Conservation (phyloP, 53 echinoderm and acorn worm species). For the Glandiceps talaboti region DNA sequence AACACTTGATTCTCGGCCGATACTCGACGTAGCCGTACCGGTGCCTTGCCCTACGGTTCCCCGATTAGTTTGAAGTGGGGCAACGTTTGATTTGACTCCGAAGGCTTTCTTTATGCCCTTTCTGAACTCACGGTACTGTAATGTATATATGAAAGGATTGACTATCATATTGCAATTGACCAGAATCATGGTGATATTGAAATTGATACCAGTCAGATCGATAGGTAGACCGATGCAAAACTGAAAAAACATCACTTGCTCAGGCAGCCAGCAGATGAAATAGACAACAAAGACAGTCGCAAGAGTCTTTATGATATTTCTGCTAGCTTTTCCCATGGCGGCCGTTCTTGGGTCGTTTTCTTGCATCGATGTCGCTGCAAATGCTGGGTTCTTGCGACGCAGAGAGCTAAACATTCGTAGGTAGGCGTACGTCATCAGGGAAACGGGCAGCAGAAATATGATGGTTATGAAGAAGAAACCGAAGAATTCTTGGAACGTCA, state of each 20-base stretch:
- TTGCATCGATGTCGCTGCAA: neutral
- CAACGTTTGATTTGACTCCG: neutral
- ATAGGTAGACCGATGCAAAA: conserved; percentile 64
- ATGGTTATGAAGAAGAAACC: neutral
- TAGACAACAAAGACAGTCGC: conserved; percentile 52
- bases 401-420: neutral
- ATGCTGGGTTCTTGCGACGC: neutral
- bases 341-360: neutral
- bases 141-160: conserved; percentile 81
- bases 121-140: conserved; percentile 87
- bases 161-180: conserved; percentile 69
- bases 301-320: conserved; percentile 76
- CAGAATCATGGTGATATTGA: conserved; percentile 55
- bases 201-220: conserved; percentile 55
- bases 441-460: neutral
- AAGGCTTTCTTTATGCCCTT: conserved; percentile 42
- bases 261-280: conserved; percentile 74
- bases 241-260: conserved; percentile 58
- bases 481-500: neutral
- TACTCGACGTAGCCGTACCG: too few species aligned
- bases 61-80: too few species aligned
- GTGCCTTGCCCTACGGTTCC: too few species aligned
- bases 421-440: neutral
- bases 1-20: too few species aligned
- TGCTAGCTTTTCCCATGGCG: conserved; percentile 18